Percentiles rank a stretch among this genome's conserved stretches.
phyloP scores from a whole-genome alignment of 1,140 invertebrate species.

The Venustaconcha ellipsiformis region DNA sequence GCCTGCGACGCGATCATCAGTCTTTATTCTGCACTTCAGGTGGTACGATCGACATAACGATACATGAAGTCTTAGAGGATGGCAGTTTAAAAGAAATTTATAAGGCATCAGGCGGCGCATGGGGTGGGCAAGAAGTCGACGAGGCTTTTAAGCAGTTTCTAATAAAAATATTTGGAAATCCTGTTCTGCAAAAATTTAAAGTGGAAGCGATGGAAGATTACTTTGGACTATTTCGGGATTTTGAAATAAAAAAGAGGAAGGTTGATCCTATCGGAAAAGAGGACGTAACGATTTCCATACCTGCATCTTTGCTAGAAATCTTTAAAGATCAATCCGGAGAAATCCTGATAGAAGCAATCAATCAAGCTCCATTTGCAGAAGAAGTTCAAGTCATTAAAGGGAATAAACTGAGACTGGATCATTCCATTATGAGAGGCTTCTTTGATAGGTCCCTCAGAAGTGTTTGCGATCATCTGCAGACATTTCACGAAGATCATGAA shows the following conservation, averaged over 20 bases:
- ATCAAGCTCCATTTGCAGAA: background rate
- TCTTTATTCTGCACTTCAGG: slow-evolving; percentile 3
- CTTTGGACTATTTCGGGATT: slow-evolving; percentile 5
- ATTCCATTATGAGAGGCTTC: background rate
- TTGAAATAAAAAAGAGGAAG: slow-evolving; percentile 20
- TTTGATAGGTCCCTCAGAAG: slow-evolving; percentile 10
- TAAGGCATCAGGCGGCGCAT: slow-evolving; percentile 1
- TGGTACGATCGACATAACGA: slow-evolving; percentile 7
- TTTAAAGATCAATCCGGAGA: background rate
- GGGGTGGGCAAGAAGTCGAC: slow-evolving; percentile 14
- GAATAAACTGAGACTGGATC: slow-evolving; percentile 8
- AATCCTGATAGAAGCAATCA: background rate
- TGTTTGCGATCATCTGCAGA: slow-evolving; percentile 2
- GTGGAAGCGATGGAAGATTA: background rate
- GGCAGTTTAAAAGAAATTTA: slow-evolving; percentile 7
- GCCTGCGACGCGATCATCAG: no score
- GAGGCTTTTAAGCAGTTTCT: slow-evolving; percentile 11
- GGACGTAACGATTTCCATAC: background rate
- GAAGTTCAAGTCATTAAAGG: background rate
- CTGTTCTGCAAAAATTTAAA: slow-evolving; percentile 11
- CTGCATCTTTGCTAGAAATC: background rate
- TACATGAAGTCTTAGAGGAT: slow-evolving; percentile 1
- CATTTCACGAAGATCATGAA: background rate
- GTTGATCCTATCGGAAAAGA: background rate
- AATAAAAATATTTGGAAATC: background rate